phyloP scores from a whole-genome alignment of 1,140 invertebrate species.

The Aleiodes sp. region DNA sequence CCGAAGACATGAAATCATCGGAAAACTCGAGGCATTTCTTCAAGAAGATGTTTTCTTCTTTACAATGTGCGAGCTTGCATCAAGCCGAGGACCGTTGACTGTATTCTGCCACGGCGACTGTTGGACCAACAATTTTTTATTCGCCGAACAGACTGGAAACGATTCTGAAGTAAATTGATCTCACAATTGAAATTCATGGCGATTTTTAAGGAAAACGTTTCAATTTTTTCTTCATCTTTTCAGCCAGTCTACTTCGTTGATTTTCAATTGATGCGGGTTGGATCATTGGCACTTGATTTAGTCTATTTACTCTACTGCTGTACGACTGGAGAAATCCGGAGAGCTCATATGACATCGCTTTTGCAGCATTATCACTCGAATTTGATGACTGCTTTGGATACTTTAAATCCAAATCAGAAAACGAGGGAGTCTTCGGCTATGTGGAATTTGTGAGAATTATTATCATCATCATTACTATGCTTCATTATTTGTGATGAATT shows the following conservation, averaged over 20 bases:
- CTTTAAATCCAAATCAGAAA: conserved; percentile 60
- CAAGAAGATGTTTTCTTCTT: conserved; percentile 74
- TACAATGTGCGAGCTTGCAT: conserved; percentile 73
- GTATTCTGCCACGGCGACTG: conserved; percentile 80
- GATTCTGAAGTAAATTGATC: conserved; percentile 64
- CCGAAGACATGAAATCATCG: conserved; percentile 68
- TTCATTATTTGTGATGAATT: neutral
- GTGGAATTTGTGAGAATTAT: conserved; percentile 68
- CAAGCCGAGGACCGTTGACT: conserved; percentile 70
- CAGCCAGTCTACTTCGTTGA: conserved; percentile 74
- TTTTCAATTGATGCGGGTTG: conserved; percentile 75
- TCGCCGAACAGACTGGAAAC: conserved; percentile 64
- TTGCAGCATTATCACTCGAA: conserved; percentile 69
- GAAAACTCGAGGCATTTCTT: conserved; percentile 71
- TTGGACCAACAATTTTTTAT: conserved; percentile 81
- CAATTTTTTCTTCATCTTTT: conserved; percentile 35
- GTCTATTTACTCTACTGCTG: conserved; percentile 75
- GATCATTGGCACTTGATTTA: conserved; percentile 75
- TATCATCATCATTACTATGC: neutral
- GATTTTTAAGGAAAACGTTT: neutral
- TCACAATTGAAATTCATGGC: conserved; percentile 14
- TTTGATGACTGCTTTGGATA: conserved; percentile 67
- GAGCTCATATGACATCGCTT: conserved; percentile 68
- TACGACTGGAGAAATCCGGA: conserved; percentile 70
- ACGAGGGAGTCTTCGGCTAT: conserved; percentile 61